Evolutionary conservation across 2,113 vertebrate genomes (phyloP), one percentile per base, ranked within the genome.

Genomic region (Cavia porcellus): DNA sequence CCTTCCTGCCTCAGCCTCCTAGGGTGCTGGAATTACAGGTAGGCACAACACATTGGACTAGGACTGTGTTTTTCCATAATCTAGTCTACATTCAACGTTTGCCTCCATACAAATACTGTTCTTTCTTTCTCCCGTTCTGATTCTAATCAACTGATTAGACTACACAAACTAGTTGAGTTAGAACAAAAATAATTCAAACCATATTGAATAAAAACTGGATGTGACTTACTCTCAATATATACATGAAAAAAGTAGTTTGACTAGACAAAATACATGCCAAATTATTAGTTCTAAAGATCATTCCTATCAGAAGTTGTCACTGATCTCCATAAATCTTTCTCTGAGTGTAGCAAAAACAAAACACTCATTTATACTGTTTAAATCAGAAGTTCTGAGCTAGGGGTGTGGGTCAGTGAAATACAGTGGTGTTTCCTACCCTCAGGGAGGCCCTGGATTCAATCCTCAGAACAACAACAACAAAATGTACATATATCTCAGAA

Each of bases 221-320:
- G 52, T 75, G 52, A 90, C 38, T 84, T 95, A 59, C 12, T 70
- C 47, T 89, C 19, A 77, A 61, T 9, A 57, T 52, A 66, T 2
- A 64, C 10, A 81, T 70, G 12, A 95, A 72, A 83, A 79, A 80
- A 84, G 35, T 45, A 28, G 20, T 55, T 57, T 28, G 10, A 30
- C 22, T 70, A 24, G 30, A 72, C 0, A 88, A 24, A 85, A 95
- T 38, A 92, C 2, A 83, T 32, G 20, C 9, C 66, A 68, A 83
- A 79, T 85, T 66, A 94, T 38, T 66, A 42, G 57, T 32, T 75
- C 55, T 72, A 90, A 92, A 96, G 86, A 81, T 10, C 11, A 70
- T 28, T 64, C 15, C 66, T 42, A 90, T 57, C 9, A 42, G 80
- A 96, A 90, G 24, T 50, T 14, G 4, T 45, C 72, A 61, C 87